phyloP scores from a whole-genome alignment of 2,113 vertebrate genomes.

The Ophiodon elongatus region DNA sequence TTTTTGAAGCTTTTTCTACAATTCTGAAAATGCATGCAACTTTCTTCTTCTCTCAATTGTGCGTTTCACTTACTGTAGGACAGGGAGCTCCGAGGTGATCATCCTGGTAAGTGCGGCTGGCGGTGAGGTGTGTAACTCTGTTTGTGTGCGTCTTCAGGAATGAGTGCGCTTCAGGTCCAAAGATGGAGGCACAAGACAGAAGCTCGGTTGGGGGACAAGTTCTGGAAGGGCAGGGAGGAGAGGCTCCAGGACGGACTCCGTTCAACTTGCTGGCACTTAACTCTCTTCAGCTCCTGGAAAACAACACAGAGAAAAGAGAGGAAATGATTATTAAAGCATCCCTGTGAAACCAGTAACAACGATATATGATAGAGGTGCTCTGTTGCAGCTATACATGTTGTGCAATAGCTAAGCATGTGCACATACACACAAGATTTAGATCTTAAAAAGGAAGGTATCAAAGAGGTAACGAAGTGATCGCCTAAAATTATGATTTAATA shows the following conservation, averaged over 20 bases:
- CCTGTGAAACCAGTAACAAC: background rate
- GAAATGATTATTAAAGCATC: background rate
- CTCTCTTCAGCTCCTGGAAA: conserved; percentile 63
- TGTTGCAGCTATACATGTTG: background rate
- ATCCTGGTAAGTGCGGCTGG: conserved; percentile 80
- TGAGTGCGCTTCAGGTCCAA: conserved; percentile 23
- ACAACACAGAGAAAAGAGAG: background rate
- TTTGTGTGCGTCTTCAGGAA: conserved; percentile 29
- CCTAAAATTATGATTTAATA: background rate
- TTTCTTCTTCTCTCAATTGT: background rate
- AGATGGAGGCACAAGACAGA: conserved; percentile 6
- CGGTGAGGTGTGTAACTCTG: conserved; percentile 23
- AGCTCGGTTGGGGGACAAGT: conserved; percentile 6
- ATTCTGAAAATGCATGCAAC: too few species aligned
- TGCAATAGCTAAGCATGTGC: background rate
- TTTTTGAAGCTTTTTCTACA: background rate
- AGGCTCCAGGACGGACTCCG: conserved; percentile 54
- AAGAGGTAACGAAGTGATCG: background rate
- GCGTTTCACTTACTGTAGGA: conserved; percentile 91
- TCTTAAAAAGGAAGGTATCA: background rate
- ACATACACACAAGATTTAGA: background rate
- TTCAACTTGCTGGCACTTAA: conserved; percentile 59
- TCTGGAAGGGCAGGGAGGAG: conserved; percentile 51
- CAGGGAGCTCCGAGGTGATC: conserved; percentile 97
- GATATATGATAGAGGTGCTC: too few species aligned